Evolutionary conservation across 2,113 vertebrate genomes (phyloP).

Genomic region (Raphicerus campestris): DNA sequence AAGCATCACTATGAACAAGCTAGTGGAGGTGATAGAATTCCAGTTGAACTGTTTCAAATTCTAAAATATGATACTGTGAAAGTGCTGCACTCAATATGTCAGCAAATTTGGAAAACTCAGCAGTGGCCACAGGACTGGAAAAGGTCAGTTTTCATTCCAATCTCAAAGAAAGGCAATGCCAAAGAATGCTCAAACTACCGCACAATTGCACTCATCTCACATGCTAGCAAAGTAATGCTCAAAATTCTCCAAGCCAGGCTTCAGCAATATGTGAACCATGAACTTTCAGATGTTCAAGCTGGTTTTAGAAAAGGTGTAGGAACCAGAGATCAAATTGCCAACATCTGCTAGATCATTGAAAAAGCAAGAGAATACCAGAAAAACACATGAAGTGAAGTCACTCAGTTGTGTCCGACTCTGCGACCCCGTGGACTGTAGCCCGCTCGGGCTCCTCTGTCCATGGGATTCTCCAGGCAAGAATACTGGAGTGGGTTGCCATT

Average conservation of each 20-base stretch:
- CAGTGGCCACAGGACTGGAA: neutral
- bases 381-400: neutral
- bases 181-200: neutral
- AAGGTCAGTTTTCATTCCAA: neutral
- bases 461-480: too few relatives aligned
- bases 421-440: too few relatives aligned
- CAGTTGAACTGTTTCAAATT: neutral
- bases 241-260: neutral
- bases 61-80: neutral
- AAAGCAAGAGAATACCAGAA: neutral
- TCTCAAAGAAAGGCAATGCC: neutral
- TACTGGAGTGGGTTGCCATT: too few relatives aligned
- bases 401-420: too few relatives aligned
- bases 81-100: neutral
- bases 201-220: neutral
- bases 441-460: too few relatives aligned
- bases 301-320: neutral
- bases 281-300: neutral
- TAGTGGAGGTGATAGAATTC: neutral
- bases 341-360: fast-evolving
- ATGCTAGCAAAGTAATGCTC: neutral
- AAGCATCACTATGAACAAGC: neutral
- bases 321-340: neutral
- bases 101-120: neutral
- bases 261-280: fast-evolving